Conservation (phyloP, 2,888 invertebrate species). For the Deilephila porcellus region DNA sequence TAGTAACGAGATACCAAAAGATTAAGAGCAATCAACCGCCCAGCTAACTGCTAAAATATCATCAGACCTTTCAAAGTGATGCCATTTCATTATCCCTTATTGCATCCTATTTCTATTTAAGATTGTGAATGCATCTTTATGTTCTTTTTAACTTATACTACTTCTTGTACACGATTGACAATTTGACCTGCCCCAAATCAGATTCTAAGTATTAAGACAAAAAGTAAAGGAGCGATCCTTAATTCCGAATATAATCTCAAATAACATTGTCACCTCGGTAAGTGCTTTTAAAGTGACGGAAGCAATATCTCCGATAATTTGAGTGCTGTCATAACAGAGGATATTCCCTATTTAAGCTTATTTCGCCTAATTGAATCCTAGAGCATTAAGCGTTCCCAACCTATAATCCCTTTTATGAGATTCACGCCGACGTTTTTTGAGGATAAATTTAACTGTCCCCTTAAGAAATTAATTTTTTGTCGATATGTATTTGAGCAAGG, state of each 20-base stretch:
- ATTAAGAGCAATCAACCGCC: too few species aligned
- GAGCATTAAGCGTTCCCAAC: conserved; percentile 75
- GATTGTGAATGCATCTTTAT: too few species aligned
- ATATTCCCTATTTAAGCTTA: conserved; percentile 82
- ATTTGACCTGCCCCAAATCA: neutral
- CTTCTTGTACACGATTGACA: neutral
- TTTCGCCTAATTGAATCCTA: conserved; percentile 84
- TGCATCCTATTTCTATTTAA: too few species aligned
- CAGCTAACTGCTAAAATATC: too few species aligned
- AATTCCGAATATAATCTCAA: conserved; percentile 32
- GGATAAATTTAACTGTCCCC: conserved; percentile 65
- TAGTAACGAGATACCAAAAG: too few species aligned
- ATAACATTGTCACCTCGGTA: conserved; percentile 62
- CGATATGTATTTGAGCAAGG: conserved; percentile 53
- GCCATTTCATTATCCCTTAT: too few species aligned
- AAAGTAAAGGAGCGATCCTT: conserved; percentile 2
- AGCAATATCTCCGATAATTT: conserved; percentile 74
- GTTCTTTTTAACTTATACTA: too few species aligned
- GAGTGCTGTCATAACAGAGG: conserved; percentile 82
- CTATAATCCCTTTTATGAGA: conserved; percentile 81
- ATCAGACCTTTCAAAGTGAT: too few species aligned
- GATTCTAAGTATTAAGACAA: neutral
- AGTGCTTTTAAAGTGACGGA: conserved; percentile 64
- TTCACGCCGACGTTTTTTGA: conserved; percentile 80
- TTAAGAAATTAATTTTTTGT: conserved; percentile 68